Evolutionary conservation across 2,797 vertebrate species (phyloP).

Genomic region (Coracias cyanogaster): DNA sequence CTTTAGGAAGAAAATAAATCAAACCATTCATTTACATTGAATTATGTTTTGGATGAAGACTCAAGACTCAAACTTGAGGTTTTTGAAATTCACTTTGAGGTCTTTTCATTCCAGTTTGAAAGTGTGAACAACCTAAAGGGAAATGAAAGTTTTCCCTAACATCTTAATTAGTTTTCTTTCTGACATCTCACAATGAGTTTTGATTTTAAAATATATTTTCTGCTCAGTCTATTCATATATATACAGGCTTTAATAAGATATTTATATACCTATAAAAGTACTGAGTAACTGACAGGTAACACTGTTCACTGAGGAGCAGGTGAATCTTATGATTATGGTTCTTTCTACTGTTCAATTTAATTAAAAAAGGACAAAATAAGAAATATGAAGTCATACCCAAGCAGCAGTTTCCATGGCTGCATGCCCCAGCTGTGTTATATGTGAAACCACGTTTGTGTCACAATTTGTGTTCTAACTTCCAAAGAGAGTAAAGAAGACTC

Average conservation of each 20-base stretch:
- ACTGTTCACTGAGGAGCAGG: neutral
- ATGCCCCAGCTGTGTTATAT: neutral
- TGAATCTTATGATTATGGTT: neutral
- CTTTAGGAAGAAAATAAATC: neutral
- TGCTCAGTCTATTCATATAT: neutral
- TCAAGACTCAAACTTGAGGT: neutral
- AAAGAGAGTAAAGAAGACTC: neutral
- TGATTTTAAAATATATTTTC: neutral
- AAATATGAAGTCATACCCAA: neutral
- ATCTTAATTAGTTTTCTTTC: neutral
- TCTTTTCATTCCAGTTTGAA: neutral
- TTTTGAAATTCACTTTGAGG: neutral
- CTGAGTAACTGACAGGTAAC: neutral
- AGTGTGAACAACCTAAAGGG: neutral
- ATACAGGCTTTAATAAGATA: neutral
- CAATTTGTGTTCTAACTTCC: neutral
- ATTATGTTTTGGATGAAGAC: neutral
- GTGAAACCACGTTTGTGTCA: neutral
- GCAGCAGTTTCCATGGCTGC: neutral
- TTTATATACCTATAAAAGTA: neutral
- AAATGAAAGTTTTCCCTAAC: neutral
- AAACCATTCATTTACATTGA: neutral
- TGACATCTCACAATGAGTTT: neutral
- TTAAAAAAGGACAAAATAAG: neutral
- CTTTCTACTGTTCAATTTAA: neutral